Conservation (phyloP, 2,113 vertebrate genomes). For the Orientallactaga bullata region DNA sequence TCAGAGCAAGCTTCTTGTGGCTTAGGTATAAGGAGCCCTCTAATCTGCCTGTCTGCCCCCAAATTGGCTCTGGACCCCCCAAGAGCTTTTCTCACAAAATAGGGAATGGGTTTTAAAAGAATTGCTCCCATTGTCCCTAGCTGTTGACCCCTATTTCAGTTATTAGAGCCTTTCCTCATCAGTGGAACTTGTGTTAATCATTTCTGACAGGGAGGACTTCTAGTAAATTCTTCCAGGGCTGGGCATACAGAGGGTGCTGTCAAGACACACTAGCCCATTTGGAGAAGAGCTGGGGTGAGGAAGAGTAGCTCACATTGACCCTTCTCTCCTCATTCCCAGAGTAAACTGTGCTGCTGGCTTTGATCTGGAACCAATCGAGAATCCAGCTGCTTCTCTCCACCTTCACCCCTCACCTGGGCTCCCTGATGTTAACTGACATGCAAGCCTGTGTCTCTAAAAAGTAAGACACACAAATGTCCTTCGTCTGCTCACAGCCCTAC, state of each 20-base stretch:
- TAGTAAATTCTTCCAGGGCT: neutral
- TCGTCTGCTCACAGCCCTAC: constrained; percentile 1
- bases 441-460: neutral
- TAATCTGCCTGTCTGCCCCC: neutral
- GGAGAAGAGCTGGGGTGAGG: neutral
- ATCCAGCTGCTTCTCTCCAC: neutral
- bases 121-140: neutral
- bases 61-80: neutral
- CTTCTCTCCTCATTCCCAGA: neutral
- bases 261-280: neutral
- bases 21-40: neutral
- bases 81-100: neutral
- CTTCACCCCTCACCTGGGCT: neutral
- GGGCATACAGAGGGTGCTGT: neutral
- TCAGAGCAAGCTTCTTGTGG: neutral
- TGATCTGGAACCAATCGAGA: neutral
- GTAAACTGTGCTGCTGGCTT: neutral
- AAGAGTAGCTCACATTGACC: neutral
- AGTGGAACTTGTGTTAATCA: neutral
- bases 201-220: neutral
- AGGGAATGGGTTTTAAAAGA: neutral
- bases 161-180: neutral
- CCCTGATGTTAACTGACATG: neutral
- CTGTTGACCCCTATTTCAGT: neutral
- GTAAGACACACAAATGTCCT: neutral